Base-by-base conservation (phyloP, 2,888 invertebrate species). In the Eupeodes luniger region DNA sequence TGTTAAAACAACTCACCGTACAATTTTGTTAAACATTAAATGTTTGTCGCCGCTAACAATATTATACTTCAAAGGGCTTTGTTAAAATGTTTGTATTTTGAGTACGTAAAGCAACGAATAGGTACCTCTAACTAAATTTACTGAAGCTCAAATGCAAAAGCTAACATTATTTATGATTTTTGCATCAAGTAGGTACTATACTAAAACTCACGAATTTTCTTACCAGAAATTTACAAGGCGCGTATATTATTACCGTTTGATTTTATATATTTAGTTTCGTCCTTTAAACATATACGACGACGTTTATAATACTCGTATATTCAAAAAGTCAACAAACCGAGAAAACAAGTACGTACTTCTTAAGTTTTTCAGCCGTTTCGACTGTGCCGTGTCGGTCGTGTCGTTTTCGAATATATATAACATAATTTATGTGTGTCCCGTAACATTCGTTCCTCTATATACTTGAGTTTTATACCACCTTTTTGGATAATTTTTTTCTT, bases 301-400 rank as follows among this genome's bases (percentile, higher is more conserved):
- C 40, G 40, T 40, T 40, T 40, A 5, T 40, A 9, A 40, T 40
- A 40, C 9, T 5, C 0, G 6, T 5, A 9, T 40, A 40, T 40
- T 80, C 77, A 55, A 80, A 80, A 87, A 83, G 72, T 87, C 87
- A 87, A 87, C 87, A 87, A 87, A 84, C 87, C 80, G 84, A 80
- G 84, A 87, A 77, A 77, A 80, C 81, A 40, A 40, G 40, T 40
- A 9, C 40, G 72, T 77, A 83, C 55, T 66, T 59, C 67, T 59
- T 72, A 47, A 47, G 51, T 69, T 66, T 80, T 49, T 59, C 67
- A 72, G 14, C 67, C 36, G 66, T 27, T 10, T 66, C 57, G 36
- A 40, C 19, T 70, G 47, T 67, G 44, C 44, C 55, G 34, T 19
- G 19, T 19, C 19, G 19, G 19, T 27, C 27, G 27, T 27, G 27